A percentile compares a stretch with the other conserved stretches of the same genome.
These are phyloP conservation scores for Liodrosophila aerea DNA, from an alignment of 2,888 invertebrate genomes.

Conservation along the genomic window DNA sequence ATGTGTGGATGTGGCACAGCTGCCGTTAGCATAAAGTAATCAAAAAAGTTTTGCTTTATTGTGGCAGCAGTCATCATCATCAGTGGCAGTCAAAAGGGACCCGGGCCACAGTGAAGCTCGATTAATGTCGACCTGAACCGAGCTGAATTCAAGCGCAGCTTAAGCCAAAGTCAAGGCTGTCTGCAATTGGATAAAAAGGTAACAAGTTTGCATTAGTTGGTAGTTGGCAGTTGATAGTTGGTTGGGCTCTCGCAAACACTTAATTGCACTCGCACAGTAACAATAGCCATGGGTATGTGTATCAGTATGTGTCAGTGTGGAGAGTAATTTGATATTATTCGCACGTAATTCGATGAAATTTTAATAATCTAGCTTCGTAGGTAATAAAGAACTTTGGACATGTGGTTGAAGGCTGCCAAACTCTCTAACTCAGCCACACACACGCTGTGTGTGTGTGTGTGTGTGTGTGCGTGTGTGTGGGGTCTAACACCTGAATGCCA, in stretches of 20 bases:
- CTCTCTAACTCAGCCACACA: too few species aligned
- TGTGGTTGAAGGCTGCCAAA: conserved; percentile 21
- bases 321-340: conserved; percentile 3
- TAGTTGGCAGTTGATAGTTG: neutral
- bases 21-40: conserved; percentile 78
- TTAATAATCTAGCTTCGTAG: conserved; percentile 60
- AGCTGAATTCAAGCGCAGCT: neutral
- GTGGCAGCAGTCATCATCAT: conserved; percentile 59
- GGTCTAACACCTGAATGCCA: conserved; percentile 3
- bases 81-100: too few species aligned
- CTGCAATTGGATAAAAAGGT: neutral
- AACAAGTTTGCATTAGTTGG: neutral
- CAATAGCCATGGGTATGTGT: too few species aligned
- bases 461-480: too few species aligned
- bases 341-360: conserved; percentile 68
- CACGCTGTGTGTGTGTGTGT: too few species aligned
- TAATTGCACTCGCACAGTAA: conserved; percentile 7
- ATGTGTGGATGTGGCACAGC: conserved; percentile 67
- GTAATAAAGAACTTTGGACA: conserved; percentile 66
- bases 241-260: too few species aligned
- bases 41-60: conserved; percentile 78
- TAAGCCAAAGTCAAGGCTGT: too few species aligned
- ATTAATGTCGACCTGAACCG: conserved; percentile 2
- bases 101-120: conserved; percentile 4
- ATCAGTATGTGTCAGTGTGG: too few species aligned